Conservation (phyloP, 2,888 invertebrate genomes). For the Drosophila buzzatii region DNA sequence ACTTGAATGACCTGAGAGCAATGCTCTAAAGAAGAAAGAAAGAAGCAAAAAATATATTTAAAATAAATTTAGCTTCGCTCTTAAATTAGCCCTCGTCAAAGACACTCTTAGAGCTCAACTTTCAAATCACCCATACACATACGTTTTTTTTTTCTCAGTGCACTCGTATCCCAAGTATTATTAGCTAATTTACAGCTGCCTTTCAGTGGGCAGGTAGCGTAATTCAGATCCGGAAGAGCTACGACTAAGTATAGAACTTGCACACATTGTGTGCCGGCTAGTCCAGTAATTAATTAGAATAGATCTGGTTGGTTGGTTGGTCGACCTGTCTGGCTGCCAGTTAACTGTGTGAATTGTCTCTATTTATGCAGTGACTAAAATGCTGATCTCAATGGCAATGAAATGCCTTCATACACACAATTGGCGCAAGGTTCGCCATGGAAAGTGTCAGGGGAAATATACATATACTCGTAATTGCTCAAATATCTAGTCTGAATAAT, state of each 20-base stretch:
- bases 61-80: too few species aligned
- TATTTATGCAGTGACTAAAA: conserved; percentile 33
- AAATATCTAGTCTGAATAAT: conserved; percentile 20
- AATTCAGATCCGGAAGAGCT: conserved; percentile 54
- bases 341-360: conserved; percentile 36
- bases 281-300: conserved; percentile 47
- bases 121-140: background rate
- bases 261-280: conserved; percentile 18
- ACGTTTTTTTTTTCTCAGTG: background rate
- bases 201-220: conserved; percentile 34
- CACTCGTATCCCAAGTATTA: conserved; percentile 27
- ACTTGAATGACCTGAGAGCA: too few species aligned
- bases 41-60: too few species aligned
- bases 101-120: background rate
- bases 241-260: conserved; percentile 5
- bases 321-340: conserved; percentile 39
- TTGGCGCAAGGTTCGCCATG: conserved; percentile 39
- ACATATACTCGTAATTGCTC: conserved; percentile 12
- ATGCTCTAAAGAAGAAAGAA: background rate
- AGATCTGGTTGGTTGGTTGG: conserved; percentile 27
- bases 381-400: conserved; percentile 38
- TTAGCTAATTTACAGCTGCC: conserved; percentile 43
- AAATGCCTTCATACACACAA: conserved; percentile 21
- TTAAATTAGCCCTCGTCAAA: too few species aligned
- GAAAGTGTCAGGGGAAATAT: conserved; percentile 31